Evolutionary conservation across 2,113 vertebrate species (phyloP).

Genomic region (Ammodytes marinus): DNA sequence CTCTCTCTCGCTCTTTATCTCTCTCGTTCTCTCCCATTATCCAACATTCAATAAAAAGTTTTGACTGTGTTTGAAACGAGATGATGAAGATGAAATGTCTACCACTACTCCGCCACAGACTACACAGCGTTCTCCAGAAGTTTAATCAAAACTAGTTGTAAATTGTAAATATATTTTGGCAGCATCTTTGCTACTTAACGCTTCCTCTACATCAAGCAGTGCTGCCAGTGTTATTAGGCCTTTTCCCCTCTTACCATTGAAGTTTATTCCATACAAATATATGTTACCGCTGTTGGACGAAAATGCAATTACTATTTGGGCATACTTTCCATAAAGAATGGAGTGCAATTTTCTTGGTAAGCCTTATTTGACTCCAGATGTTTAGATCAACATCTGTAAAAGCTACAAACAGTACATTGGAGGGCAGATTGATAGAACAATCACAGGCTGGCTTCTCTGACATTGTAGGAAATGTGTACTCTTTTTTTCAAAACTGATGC

Average conservation of each 20-base stretch:
- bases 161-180: background rate
- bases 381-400: background rate
- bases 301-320: no score
- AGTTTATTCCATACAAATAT: background rate
- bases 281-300: background rate
- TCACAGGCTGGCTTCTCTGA: background rate
- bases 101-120: background rate
- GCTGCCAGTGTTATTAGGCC: background rate
- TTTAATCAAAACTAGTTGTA: no score
- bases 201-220: background rate
- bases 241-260: background rate
- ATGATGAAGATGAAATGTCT: background rate
- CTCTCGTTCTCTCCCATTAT: background rate
- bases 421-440: background rate
- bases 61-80: background rate
- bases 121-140: no score
- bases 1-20: background rate
- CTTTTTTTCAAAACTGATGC: constrained; percentile 6
- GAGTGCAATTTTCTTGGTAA: background rate
- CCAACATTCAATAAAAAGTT: background rate
- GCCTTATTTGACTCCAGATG: background rate
- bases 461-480: background rate
- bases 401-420: background rate
- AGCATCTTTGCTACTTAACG: background rate
- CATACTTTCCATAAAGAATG: no score